Conservation (phyloP, 2,888 invertebrate species). For the Drosophila yooni region DNA sequence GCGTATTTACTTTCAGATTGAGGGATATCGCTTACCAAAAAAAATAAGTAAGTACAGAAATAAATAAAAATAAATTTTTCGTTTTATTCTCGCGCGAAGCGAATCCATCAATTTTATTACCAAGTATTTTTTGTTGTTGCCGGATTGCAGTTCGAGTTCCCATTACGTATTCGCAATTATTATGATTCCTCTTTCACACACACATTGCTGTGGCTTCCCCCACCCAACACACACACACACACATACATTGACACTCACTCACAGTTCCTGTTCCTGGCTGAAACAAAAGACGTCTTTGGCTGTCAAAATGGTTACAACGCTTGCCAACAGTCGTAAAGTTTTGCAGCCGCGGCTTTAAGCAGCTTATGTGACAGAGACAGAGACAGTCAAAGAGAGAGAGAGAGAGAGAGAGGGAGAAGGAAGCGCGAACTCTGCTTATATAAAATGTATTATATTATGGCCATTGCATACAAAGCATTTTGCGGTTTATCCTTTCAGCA, state of each 20-base stretch:
- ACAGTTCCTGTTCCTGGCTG: slow-evolving; percentile 23
- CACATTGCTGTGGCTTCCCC: slow-evolving; percentile 43
- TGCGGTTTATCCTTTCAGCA: slow-evolving; percentile 84
- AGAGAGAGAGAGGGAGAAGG: not conserved
- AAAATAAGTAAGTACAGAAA: not conserved
- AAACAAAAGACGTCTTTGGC: slow-evolving; percentile 55
- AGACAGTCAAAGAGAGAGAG: slow-evolving; percentile 4
- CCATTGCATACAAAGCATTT: slow-evolving; percentile 70
- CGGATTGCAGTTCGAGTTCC: slow-evolving; percentile 31
- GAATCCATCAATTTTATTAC: slow-evolving; percentile 79
- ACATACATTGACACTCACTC: slow-evolving; percentile 15
- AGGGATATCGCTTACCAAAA: slow-evolving; percentile 26
- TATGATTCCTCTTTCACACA: slow-evolving; percentile 42
- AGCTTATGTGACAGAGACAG: slow-evolving; percentile 57
- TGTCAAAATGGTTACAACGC: slow-evolving; percentile 59
- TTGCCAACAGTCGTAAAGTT: slow-evolving; percentile 65
- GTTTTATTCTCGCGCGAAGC: slow-evolving; percentile 68
- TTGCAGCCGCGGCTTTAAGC: slow-evolving; percentile 67
- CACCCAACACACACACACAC: slow-evolving; percentile 17
- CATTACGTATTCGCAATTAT: slow-evolving; percentile 50
- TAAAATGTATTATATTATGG: slow-evolving; percentile 70
- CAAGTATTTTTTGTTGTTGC: slow-evolving; percentile 52
- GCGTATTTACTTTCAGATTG: slow-evolving; percentile 15
- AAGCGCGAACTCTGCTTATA: slow-evolving; percentile 44
- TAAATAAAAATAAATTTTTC: slow-evolving; percentile 17